Evolutionary conservation across 37 sponge, comb jelly and placozoan species (phyloP).

Genomic region (Tethya wilhelma): DNA sequence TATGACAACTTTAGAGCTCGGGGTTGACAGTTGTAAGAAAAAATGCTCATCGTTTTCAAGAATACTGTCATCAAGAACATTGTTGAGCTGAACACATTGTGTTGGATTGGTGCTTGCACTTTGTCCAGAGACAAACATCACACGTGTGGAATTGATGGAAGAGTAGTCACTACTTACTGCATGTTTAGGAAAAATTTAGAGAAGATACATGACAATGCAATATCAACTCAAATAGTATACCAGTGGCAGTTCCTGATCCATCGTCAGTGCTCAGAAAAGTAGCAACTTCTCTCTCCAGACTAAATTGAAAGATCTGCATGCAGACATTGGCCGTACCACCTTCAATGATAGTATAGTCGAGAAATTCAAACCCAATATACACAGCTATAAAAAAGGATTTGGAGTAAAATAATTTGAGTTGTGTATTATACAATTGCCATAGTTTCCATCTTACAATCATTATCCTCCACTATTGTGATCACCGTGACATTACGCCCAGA

Average conservation of each 20-base stretch:
- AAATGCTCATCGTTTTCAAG: background rate
- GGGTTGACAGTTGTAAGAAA: background rate
- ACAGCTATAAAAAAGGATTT: no score
- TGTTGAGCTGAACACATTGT: background rate
- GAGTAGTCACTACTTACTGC: background rate
- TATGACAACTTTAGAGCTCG: background rate
- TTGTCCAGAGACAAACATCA: background rate
- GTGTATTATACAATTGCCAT: no score
- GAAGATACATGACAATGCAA: background rate
- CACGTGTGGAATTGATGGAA: background rate
- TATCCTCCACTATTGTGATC: no score
- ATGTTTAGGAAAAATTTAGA: background rate
- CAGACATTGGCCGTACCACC: background rate
- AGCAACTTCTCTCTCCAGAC: background rate
- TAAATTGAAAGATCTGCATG: background rate
- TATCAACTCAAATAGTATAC: background rate
- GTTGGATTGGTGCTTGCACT: background rate
- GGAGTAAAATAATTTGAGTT: no score
- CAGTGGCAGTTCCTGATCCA: background rate
- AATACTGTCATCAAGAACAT: background rate
- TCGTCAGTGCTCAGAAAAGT: background rate
- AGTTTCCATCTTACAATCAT: no score
- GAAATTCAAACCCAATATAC: background rate
- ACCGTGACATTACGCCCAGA: no score
- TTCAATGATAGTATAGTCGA: background rate